phyloP scores from a whole-genome alignment of 2,888 invertebrate genomes.

The Magallana nippona region DNA sequence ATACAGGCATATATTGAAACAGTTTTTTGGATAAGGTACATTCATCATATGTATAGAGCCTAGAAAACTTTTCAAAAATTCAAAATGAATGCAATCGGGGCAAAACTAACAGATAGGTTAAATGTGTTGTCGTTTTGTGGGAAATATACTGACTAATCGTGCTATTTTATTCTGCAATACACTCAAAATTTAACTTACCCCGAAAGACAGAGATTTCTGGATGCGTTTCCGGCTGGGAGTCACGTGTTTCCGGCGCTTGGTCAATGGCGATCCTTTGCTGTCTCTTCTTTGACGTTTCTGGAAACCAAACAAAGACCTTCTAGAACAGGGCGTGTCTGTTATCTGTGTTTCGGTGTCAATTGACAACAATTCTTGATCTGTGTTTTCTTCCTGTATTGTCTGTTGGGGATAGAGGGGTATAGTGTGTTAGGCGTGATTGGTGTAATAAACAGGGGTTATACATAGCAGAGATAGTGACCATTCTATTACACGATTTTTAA shows the following conservation, averaged over 20 bases:
- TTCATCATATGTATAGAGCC: no score
- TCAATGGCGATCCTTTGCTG: constrained; percentile 4
- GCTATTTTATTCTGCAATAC: no score
- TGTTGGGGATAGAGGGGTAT: neutral
- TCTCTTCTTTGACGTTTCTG: constrained; percentile 5
- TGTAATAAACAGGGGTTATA: no score
- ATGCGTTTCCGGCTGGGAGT: neutral
- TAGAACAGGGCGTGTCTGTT: constrained; percentile 19
- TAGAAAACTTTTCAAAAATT: no score
- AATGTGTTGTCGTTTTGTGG: no score
- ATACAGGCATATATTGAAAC: no score
- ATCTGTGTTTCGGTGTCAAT: neutral
- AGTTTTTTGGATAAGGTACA: no score
- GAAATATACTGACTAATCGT: no score
- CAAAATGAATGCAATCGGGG: no score
- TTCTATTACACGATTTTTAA: no score
- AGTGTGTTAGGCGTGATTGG: neutral
- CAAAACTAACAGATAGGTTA: no score
- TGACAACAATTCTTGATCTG: neutral
- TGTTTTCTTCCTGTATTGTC: constrained; percentile 25
- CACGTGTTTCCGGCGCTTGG: constrained; percentile 28
- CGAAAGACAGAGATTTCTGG: constrained; percentile 38
- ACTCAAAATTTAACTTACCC: neutral
- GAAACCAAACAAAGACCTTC: constrained; percentile 29
- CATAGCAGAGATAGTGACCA: no score